Evolutionary conservation across 2,797 vertebrate species (phyloP).

Genomic region (Megaceryle alcyon): DNA sequence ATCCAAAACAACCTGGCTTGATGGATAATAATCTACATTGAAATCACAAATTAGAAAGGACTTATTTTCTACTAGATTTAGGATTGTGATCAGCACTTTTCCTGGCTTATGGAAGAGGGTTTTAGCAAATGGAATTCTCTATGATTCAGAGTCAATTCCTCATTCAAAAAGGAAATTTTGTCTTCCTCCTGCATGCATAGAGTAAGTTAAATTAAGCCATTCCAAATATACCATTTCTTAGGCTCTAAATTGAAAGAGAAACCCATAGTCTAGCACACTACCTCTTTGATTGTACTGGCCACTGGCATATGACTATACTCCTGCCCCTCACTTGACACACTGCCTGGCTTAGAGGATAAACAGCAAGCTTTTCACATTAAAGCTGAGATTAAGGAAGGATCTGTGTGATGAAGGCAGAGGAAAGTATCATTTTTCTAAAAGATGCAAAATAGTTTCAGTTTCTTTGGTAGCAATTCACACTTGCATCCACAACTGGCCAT

Average conservation of each 20-base stretch:
- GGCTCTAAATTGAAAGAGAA: not conserved
- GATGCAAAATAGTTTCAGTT: not conserved
- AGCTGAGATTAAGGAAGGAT: not conserved
- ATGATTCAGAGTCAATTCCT: not conserved
- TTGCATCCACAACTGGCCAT: not conserved
- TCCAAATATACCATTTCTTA: not conserved
- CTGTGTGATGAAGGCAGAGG: not conserved
- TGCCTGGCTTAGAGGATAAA: not conserved
- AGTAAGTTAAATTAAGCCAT: not conserved
- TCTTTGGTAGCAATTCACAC: not conserved
- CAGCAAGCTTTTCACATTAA: not conserved
- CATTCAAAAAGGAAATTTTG: not conserved
- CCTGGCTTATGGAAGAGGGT: not conserved
- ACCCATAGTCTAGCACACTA: not conserved
- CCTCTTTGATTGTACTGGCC: not conserved
- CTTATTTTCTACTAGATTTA: not conserved
- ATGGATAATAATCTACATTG: not conserved
- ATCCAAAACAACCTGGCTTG: not conserved
- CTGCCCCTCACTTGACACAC: not conserved
- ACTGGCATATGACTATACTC: not conserved
- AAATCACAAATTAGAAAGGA: not conserved
- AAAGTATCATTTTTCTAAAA: not conserved
- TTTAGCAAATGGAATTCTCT: not conserved
- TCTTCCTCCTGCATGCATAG: not conserved
- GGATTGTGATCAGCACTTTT: not conserved